Conservation (phyloP, 2,113 vertebrate species). For the Otolemur garnettii region DNA sequence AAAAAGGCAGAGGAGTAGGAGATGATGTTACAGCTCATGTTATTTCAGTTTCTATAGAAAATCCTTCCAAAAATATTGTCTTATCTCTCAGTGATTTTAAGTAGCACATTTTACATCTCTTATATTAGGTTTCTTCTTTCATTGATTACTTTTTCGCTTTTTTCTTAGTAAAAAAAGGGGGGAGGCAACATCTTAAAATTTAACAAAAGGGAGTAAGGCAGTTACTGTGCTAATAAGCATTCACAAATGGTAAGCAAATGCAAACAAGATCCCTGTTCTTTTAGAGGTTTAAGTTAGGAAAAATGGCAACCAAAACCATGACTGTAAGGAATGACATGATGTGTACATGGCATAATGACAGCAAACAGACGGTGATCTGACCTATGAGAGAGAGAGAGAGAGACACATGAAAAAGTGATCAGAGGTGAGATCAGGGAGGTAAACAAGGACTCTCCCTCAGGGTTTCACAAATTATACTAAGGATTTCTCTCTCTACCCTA, state of each 20-base stretch:
- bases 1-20: not conserved
- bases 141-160: not conserved
- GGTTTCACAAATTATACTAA: not conserved
- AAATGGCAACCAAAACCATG: not conserved
- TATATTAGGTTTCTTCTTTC: not conserved
- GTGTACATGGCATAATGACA: not conserved
- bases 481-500: slow-evolving; percentile 8
- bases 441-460: not conserved
- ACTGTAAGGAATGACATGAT: not conserved
- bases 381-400: not conserved
- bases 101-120: not conserved
- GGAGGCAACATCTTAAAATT: not conserved
- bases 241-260: not conserved
- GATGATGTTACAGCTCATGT: slow-evolving; percentile 1
- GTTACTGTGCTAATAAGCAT: not conserved
- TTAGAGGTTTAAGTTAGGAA: not conserved
- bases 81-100: slow-evolving; percentile 5
- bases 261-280: not conserved
- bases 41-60: slow-evolving; percentile 48
- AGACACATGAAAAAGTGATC: not conserved
- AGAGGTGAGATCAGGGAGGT: not conserved
- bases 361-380: not conserved
- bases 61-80: not conserved
- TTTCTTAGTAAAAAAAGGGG: not conserved
- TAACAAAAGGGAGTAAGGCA: not conserved